phyloP scores from a whole-genome alignment of 2,888 invertebrate genomes.

The Andrena praecox region DNA sequence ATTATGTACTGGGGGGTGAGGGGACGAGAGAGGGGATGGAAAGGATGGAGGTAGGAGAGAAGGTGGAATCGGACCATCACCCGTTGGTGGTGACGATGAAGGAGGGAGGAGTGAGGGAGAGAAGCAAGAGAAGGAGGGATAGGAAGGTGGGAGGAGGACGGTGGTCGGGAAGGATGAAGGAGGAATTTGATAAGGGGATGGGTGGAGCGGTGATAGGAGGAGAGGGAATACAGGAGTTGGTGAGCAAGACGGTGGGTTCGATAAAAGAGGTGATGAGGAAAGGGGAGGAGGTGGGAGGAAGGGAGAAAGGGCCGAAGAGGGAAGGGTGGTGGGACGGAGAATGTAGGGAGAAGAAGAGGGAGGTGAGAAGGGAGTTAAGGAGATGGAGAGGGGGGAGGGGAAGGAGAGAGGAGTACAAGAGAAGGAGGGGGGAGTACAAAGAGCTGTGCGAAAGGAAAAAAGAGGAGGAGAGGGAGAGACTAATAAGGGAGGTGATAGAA shows the following conservation, averaged over 20 bases:
- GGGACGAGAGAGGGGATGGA: not conserved
- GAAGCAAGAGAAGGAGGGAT: not conserved
- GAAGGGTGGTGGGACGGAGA: not conserved
- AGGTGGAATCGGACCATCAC: not conserved
- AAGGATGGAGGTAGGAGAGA: not conserved
- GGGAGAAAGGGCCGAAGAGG: not conserved
- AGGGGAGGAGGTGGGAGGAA: not conserved
- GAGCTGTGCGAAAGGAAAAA: constrained; percentile 1
- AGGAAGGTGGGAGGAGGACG: no score
- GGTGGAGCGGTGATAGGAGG: not conserved
- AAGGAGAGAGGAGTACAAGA: not conserved
- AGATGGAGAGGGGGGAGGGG: not conserved
- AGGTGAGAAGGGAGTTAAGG: not conserved
- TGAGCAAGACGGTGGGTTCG: not conserved
- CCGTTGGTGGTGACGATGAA: not conserved
- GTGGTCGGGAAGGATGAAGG: not conserved
- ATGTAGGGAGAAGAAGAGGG: not conserved
- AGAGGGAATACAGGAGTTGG: not conserved
- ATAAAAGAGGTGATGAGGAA: not conserved
- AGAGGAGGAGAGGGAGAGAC: not conserved
- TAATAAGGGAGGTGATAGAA: not conserved
- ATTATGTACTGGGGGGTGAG: not conserved
- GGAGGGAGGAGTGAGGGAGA: not conserved
- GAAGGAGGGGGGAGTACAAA: not conserved
- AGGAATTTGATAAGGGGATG: not conserved